A percentile compares a stretch with the other conserved stretches of the same genome.
phyloP scores from a whole-genome alignment of 2,888 invertebrate species.

The Gandaritis pyraliata region DNA sequence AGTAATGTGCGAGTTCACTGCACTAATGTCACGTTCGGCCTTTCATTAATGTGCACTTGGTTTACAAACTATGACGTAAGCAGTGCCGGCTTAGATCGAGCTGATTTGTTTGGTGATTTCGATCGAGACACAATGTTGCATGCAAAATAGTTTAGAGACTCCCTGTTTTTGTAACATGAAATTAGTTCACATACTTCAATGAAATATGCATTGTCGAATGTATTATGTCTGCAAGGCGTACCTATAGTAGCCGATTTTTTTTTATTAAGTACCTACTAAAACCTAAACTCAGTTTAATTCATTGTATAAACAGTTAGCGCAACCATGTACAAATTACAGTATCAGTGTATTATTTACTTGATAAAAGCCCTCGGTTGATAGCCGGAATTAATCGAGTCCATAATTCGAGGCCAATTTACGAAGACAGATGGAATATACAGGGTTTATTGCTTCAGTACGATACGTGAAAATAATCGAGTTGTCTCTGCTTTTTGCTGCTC shows the following conservation, averaged over 20 bases:
- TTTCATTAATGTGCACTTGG: conserved; percentile 72
- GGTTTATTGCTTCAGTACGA: conserved; percentile 20
- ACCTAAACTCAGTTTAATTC: conserved; percentile 15
- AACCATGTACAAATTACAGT: conserved; percentile 39
- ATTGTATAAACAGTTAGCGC: conserved; percentile 41
- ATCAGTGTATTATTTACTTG: conserved; percentile 43
- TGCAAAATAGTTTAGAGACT: not conserved
- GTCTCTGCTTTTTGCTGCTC: no score
- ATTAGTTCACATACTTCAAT: no score
- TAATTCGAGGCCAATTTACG: conserved; percentile 39
- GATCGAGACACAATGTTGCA: conserved; percentile 12
- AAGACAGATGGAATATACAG: conserved; percentile 39
- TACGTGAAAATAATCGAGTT: conserved; percentile 5
- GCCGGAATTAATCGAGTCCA: conserved; percentile 37
- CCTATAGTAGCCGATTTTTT: not conserved
- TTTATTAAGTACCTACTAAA: conserved; percentile 14
- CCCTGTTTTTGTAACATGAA: not conserved
- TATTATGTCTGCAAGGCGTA: no score
- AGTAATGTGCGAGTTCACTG: conserved; percentile 76
- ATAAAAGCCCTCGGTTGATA: conserved; percentile 42
- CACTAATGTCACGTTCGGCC: conserved; percentile 82
- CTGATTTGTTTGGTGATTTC: conserved; percentile 15
- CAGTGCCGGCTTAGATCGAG: conserved; percentile 13
- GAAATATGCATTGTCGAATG: no score
- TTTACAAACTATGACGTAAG: conserved; percentile 34